Evolutionary conservation across 2,113 vertebrate species (phyloP).

Genomic region (Sinocyclocheilus anophthalmus): DNA sequence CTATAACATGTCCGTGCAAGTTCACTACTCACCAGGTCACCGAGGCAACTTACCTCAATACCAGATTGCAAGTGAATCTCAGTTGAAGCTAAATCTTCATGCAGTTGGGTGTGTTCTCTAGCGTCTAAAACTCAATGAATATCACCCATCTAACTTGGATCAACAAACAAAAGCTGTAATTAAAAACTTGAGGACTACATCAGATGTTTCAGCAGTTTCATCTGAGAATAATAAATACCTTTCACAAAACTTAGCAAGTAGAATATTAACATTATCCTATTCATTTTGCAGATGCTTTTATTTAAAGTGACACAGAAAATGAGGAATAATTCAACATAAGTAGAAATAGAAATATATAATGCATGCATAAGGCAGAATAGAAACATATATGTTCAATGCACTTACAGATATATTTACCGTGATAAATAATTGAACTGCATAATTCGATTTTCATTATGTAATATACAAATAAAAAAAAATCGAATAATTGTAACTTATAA

Average conservation of each 20-base stretch:
- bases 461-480: no score
- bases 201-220: not conserved
- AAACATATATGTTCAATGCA: not conserved
- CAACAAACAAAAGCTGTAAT: conserved; percentile 16
- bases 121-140: not conserved
- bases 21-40: not conserved
- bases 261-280: not conserved
- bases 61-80: not conserved
- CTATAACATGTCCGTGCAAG: not conserved
- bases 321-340: not conserved
- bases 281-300: not conserved
- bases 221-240: not conserved
- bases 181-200: not conserved
- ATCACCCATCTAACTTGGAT: not conserved
- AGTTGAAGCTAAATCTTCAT: not conserved
- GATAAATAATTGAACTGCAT: not conserved
- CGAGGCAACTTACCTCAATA: not conserved
- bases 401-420: not conserved
- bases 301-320: not conserved
- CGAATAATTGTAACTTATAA: not conserved
- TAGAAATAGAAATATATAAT: not conserved
- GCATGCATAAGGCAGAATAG: not conserved
- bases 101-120: not conserved
- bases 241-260: not conserved
- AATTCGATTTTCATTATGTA: not conserved